Percentiles rank a stretch among this genome's conserved stretches.
phyloP scores from a whole-genome alignment of 2,888 invertebrate species.

The Mellilla xanthometata region DNA sequence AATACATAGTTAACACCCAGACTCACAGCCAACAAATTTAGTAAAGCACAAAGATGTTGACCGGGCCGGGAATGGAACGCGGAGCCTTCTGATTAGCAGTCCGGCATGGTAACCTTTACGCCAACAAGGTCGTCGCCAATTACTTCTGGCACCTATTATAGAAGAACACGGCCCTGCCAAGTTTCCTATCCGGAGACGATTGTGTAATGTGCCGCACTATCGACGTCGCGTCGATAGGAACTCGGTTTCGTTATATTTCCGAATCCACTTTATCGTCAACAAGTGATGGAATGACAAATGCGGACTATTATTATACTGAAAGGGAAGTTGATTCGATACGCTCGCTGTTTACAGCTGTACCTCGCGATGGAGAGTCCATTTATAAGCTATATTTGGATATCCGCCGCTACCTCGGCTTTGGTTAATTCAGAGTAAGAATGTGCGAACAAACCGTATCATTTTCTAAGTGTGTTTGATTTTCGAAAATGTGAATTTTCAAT shows the following conservation, averaged over 20 bases:
- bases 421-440: too few relatives aligned
- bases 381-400: background rate
- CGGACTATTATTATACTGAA: conserved; percentile 11
- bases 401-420: background rate
- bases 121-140: too few relatives aligned
- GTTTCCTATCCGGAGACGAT: conserved; percentile 37
- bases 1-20: too few relatives aligned
- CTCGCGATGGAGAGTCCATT: background rate
- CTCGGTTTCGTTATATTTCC: conserved; percentile 38
- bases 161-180: conserved; percentile 30
- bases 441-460: too few relatives aligned
- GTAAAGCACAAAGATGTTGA: too few relatives aligned
- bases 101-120: too few relatives aligned
- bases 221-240: conserved; percentile 36
- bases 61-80: too few relatives aligned
- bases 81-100: too few relatives aligned
- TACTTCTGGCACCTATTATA: conserved; percentile 3
- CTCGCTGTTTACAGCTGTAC: background rate
- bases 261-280: conserved; percentile 25
- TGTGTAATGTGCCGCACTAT: conserved; percentile 34
- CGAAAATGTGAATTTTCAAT: too few relatives aligned
- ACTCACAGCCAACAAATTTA: too few relatives aligned
- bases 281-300: conserved; percentile 20
- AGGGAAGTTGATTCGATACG: conserved; percentile 9
- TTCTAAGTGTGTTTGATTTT: too few relatives aligned